Conservation (phyloP, 1,140 invertebrate species). For the Doryteuthis pealeii region DNA sequence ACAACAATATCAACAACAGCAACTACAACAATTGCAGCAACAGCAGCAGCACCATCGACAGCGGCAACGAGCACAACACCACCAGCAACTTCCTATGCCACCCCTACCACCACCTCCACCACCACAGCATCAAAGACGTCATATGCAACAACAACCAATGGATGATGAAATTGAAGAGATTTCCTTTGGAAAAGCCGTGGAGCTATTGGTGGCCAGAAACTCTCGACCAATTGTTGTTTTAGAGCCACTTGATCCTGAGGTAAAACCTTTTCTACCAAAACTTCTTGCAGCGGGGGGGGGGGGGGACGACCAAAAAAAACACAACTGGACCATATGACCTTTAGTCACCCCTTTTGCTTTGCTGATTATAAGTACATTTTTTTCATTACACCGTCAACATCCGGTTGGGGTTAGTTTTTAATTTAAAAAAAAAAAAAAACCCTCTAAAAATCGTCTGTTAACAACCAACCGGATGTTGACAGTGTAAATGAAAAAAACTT, state of each 20-base stretch:
- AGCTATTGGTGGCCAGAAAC: constrained; percentile 9
- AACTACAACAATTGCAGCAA: not conserved
- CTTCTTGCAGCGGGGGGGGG: too few relatives aligned
- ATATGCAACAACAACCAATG: not conserved
- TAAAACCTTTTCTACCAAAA: too few relatives aligned
- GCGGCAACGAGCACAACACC: not conserved
- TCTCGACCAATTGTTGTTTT: constrained; percentile 12
- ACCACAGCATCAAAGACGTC: not conserved
- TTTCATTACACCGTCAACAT: too few relatives aligned
- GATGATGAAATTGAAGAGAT: constrained; percentile 5
- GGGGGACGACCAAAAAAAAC: too few relatives aligned
- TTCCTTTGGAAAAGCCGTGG: constrained; percentile 5
- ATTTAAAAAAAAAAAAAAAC: too few relatives aligned
- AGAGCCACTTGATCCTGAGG: constrained; percentile 7
- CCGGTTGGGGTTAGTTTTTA: too few relatives aligned
- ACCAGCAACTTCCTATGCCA: not conserved
- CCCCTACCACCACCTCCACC: not conserved
- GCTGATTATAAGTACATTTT: too few relatives aligned
- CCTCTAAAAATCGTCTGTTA: too few relatives aligned
- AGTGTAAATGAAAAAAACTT: too few relatives aligned
- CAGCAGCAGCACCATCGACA: constrained; percentile 10
- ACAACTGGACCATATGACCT: too few relatives aligned
- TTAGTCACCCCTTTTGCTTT: too few relatives aligned
- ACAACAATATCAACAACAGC: constrained; percentile 4
- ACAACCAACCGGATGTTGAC: too few relatives aligned